phyloP scores from a whole-genome alignment of 2,888 invertebrate genomes.

The Palloptera scutellata region DNA sequence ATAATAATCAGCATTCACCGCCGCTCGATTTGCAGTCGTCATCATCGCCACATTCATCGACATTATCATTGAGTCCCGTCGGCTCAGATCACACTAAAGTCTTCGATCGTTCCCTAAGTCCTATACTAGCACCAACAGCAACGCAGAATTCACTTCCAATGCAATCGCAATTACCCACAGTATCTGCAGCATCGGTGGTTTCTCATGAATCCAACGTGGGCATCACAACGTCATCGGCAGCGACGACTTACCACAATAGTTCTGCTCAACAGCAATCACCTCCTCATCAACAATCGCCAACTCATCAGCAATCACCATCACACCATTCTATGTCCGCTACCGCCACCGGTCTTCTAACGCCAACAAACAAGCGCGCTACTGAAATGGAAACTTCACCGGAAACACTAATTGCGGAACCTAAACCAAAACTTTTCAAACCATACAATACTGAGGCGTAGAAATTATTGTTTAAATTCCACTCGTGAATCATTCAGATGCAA shows the following conservation, averaged over 20 bases:
- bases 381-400: slow-evolving; percentile 50
- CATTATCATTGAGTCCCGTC: slow-evolving; percentile 62
- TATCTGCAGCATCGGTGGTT: slow-evolving; percentile 46
- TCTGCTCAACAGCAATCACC: slow-evolving; percentile 17
- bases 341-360: slow-evolving; percentile 17
- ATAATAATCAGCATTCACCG: slow-evolving; percentile 60
- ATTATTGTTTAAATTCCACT: slow-evolving; percentile 2
- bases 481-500: no score
- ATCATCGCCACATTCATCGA: slow-evolving; percentile 62
- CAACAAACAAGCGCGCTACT: slow-evolving; percentile 38
- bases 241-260: slow-evolving; percentile 12
- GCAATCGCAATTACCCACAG: slow-evolving; percentile 22
- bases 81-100: slow-evolving; percentile 63
- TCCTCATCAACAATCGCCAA: slow-evolving; percentile 3
- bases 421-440: slow-evolving; percentile 78
- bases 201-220: slow-evolving; percentile 43
- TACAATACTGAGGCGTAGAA: slow-evolving; percentile 69
- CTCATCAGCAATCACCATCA: slow-evolving; percentile 27
- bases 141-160: slow-evolving; percentile 34
- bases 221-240: slow-evolving; percentile 5
- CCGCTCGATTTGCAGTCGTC: slow-evolving; percentile 63
- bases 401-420: slow-evolving; percentile 55
- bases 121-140: slow-evolving; percentile 41
- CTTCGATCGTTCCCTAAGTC: slow-evolving; percentile 60
- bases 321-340: slow-evolving; percentile 16